Percentiles rank a stretch among this genome's conserved stretches.
Evolutionary conservation across 1,140 invertebrate genomes (phyloP).

Genomic region (Lutraria rhynchaena): DNA sequence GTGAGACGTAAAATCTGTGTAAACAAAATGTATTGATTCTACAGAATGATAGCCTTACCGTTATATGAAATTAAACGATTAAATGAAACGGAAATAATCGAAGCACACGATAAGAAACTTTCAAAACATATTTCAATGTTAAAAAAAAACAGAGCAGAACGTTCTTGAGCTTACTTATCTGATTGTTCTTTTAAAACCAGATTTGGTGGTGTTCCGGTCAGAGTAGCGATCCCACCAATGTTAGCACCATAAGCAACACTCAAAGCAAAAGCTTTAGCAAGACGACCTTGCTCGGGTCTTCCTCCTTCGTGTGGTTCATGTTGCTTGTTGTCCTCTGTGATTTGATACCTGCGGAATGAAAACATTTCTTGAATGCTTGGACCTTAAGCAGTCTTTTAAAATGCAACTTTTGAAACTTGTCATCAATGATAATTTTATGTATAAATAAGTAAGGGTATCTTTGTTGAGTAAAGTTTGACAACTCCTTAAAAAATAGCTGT

Average conservation of each 20-base stretch:
- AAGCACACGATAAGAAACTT: too few species aligned
- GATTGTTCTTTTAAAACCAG: conserved; percentile 91
- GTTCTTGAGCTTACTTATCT: conserved; percentile 84
- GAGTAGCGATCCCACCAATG: conserved; percentile 91
- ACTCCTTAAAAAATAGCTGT: too few species aligned
- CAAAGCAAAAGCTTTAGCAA: conserved; percentile 80
- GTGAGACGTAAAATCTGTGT: conserved; percentile 7
- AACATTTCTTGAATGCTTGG: too few species aligned
- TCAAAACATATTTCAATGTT: too few species aligned
- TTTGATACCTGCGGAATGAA: too few species aligned
- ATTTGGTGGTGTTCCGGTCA: conserved; percentile 94
- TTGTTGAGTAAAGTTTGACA: too few species aligned
- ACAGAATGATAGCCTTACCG: not conserved
- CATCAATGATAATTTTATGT: too few species aligned
- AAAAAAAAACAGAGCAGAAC: too few species aligned
- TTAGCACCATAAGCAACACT: conserved; percentile 89
- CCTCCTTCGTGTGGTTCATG: not conserved
- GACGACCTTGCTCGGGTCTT: not conserved
- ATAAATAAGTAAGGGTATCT: too few species aligned
- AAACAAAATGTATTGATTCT: not conserved
- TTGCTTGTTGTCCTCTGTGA: too few species aligned
- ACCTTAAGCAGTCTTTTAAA: too few species aligned
- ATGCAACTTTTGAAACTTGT: too few species aligned
- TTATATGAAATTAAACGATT: not conserved
- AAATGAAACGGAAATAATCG: not conserved